Percentiles rank a stretch among this genome's conserved stretches.
Conservation (phyloP, 2,113 vertebrate species). For the Rhombomys opimus region DNA sequence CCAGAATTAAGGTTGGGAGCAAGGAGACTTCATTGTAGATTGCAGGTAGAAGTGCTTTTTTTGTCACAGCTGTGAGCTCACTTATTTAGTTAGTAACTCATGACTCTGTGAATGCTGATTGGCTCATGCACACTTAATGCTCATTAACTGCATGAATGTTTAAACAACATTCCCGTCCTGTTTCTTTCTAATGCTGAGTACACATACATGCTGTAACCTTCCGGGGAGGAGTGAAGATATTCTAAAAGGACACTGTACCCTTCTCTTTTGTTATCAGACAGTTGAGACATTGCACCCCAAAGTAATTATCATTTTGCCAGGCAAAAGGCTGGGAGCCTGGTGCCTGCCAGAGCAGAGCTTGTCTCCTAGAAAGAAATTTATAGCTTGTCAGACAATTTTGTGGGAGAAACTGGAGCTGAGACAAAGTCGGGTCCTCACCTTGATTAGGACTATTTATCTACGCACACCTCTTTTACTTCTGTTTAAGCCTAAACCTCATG, state of each 20-base stretch:
- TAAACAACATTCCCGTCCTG: background rate
- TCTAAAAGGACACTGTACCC: background rate
- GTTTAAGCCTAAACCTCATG: background rate
- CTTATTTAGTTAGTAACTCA: background rate
- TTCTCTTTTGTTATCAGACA: background rate
- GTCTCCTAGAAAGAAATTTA: background rate
- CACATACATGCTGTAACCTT: background rate
- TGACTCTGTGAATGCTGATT: background rate
- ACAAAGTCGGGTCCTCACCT: background rate
- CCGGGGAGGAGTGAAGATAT: background rate
- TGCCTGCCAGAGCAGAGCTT: background rate
- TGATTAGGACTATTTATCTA: background rate
- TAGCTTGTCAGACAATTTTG: background rate
- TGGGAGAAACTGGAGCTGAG: background rate
- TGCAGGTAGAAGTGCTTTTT: background rate
- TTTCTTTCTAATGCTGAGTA: background rate
- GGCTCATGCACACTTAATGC: background rate
- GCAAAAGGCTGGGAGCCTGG: background rate
- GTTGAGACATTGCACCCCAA: background rate
- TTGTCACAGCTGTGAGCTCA: background rate
- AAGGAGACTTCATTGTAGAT: background rate
- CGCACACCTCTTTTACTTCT: background rate
- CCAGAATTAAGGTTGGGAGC: background rate
- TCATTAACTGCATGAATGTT: slow-evolving; percentile 28
- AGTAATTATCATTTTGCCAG: background rate